Evolutionary conservation across 2,888 invertebrate species (phyloP), one percentile per base, ranked within the genome.

Genomic region (Lacanobia oleracea): DNA sequence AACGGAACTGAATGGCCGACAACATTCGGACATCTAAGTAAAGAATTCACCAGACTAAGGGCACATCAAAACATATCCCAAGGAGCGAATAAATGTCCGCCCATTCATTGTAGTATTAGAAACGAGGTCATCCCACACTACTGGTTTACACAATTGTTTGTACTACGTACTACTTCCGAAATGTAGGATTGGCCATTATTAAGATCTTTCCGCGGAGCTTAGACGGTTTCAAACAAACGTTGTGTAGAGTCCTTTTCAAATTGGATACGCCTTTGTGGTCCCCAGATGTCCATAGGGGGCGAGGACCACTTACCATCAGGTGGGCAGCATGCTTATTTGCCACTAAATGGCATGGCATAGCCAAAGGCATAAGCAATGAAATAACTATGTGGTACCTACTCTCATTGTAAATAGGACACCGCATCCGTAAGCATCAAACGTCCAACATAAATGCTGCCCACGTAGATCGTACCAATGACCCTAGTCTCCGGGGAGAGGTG

Each of bases 391-490:
- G n/a, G n/a, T n/a, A n/a, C 27, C 27, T 48, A 33, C 18, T 16
- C 5, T 37, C 16, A 27, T 18, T 50, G 27, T 40, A 74, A 64
- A 74, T 74, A 53, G 63, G 64, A 21, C 63, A 63, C 3, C 10
- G 53, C 23, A 62, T 74, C 74, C 74, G 71, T 45, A 75, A 53
- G 14, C 14, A 65, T 27, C 18, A 27, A 64, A 75, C 27, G 23
- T 27, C 27, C 75, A 27, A 64, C 53, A 64, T 65, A 48, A 75
- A 65, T 65, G 45, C 53, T 37, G 21, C 67, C 67, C 75, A 80
- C 75, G 57, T 61, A 79, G 37, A 61, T 54, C 10, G 62, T 60
- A 60, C 27, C 80, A 67, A 54, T 63, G 77, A 67, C 57, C 79
- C 37, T 60, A 54, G 79, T 48, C 80, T 48, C 51, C 21, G 8